phyloP scores from a whole-genome alignment of 2,113 vertebrate genomes.

The Oxyura jamaicensis region DNA sequence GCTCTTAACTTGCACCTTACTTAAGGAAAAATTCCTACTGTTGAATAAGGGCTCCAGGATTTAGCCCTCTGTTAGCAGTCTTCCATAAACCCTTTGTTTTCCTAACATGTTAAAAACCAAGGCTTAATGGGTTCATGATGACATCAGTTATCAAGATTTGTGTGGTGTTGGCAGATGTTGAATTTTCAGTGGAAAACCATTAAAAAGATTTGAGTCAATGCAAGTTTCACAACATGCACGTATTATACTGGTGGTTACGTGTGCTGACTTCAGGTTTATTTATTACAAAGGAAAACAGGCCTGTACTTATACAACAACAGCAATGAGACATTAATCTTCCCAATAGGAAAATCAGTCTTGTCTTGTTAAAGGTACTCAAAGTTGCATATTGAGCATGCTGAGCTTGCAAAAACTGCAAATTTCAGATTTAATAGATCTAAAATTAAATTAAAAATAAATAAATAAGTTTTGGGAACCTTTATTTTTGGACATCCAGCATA shows the following conservation, averaged over 20 bases:
- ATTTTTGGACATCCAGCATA: neutral
- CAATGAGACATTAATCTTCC: conserved; percentile 68
- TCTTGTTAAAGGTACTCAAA: conserved; percentile 62
- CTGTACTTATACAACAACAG: conserved; percentile 56
- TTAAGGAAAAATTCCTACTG: conserved; percentile 52
- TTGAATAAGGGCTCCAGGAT: conserved; percentile 52
- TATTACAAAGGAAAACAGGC: conserved; percentile 71
- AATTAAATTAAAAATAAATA: neutral
- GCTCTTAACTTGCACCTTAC: conserved; percentile 61
- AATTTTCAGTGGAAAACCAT: conserved; percentile 75
- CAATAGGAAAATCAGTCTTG: conserved; percentile 61
- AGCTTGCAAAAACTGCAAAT: conserved; percentile 43
- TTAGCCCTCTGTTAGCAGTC: conserved; percentile 67
- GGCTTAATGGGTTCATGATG: conserved; percentile 71
- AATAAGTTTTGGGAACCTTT: neutral
- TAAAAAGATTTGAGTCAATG: conserved; percentile 64
- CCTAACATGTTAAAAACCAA: conserved; percentile 60
- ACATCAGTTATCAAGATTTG: conserved; percentile 75
- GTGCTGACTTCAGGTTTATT: conserved; percentile 74
- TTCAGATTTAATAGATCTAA: conserved; percentile 36
- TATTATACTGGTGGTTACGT: conserved; percentile 58
- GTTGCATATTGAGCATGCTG: conserved; percentile 43
- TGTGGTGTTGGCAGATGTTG: conserved; percentile 75
- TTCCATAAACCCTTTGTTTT: conserved; percentile 71
- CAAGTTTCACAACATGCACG: conserved; percentile 56